Evolutionary conservation across 2,888 invertebrate species (phyloP).

Genomic region (Torymus tubicola): DNA sequence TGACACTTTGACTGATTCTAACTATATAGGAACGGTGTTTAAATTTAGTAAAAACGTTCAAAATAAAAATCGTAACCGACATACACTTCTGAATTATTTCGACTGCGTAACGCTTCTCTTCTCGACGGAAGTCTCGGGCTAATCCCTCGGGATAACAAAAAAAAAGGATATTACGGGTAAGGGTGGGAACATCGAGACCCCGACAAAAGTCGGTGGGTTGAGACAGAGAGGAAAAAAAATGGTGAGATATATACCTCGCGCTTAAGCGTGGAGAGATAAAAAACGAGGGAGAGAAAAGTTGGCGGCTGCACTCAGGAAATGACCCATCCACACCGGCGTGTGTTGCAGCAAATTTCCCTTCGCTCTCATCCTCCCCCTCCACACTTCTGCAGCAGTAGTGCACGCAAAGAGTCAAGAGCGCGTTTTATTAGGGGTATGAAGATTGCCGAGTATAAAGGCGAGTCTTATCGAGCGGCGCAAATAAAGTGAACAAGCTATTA

Average conservation of each 20-base stretch:
- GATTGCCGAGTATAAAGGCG: constrained; percentile 26
- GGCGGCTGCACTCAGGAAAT: constrained; percentile 8
- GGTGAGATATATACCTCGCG: too few species aligned
- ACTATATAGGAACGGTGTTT: too few species aligned
- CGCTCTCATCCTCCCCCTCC: neutral
- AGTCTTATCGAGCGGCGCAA: constrained; percentile 4
- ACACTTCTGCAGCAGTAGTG: too few species aligned
- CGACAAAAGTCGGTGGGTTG: too few species aligned
- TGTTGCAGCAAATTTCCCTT: constrained; percentile 34
- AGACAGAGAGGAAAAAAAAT: too few species aligned
- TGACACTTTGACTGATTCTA: too few species aligned
- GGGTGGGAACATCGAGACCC: neutral
- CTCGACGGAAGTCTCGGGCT: neutral
- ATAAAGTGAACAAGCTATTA: constrained; percentile 34
- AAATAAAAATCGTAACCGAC: too few species aligned
- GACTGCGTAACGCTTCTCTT: neutral
- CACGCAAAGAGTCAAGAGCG: constrained; percentile 27
- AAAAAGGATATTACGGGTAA: neutral
- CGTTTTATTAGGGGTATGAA: constrained; percentile 27
- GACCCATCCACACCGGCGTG: constrained; percentile 16
- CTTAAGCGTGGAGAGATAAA: neutral
- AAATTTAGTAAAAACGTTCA: too few species aligned
- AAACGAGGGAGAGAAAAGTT: neutral
- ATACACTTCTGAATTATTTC: too few species aligned
- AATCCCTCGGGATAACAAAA: constrained; percentile 3